Evolutionary conservation across 1,140 invertebrate species (phyloP).

Genomic region (Ephestia elutella): DNA sequence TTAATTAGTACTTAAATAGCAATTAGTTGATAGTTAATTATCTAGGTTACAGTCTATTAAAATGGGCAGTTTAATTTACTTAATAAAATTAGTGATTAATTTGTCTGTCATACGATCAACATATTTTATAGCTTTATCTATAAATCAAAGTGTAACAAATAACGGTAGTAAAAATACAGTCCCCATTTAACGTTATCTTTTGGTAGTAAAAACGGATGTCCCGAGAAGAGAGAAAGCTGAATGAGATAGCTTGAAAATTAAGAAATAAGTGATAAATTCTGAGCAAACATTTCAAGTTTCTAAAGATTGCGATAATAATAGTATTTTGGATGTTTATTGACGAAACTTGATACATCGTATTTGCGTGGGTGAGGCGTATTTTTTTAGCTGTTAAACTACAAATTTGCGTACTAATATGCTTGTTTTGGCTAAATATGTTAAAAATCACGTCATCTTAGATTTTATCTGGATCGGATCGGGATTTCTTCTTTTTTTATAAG

Average conservation of each 20-base stretch:
- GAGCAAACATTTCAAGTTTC: neutral
- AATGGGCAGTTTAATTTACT: conserved; percentile 17
- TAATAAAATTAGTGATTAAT: conserved; percentile 12
- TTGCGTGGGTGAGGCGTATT: conserved; percentile 15
- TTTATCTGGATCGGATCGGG: conserved; percentile 27
- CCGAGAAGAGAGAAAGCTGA: neutral
- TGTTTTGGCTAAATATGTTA: conserved; percentile 34
- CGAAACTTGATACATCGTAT: neutral
- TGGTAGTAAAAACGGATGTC: neutral
- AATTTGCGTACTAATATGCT: conserved; percentile 42
- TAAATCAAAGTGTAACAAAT: conserved; percentile 1
- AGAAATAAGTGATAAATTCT: neutral
- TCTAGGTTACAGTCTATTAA: conserved; percentile 26
- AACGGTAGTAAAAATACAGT: conserved; percentile 1
- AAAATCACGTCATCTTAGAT: conserved; percentile 34
- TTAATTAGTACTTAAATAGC: conserved; percentile 34
- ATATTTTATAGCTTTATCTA: neutral
- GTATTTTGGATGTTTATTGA: neutral
- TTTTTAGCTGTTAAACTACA: conserved; percentile 25
- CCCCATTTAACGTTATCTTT: neutral
- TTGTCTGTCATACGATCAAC: conserved; percentile 4
- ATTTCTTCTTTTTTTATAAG: conserved; percentile 31
- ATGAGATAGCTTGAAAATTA: neutral
- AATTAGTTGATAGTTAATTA: conserved; percentile 33
- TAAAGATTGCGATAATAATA: neutral